These are phyloP conservation scores for Apamea monoglypha DNA, from an alignment of 2,888 invertebrate species.

Conservation along the genomic window DNA sequence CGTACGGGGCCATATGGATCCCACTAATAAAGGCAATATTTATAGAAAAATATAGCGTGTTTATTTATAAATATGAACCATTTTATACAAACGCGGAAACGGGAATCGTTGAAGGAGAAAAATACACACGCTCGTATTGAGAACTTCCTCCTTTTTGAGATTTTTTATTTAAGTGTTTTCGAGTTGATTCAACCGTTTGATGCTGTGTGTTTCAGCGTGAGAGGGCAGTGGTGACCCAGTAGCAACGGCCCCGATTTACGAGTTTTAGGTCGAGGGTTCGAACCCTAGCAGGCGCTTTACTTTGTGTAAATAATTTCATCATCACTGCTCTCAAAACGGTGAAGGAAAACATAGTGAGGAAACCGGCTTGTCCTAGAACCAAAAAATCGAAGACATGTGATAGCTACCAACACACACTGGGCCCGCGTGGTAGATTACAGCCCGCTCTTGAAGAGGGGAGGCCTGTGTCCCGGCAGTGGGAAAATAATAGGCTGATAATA, in stretches of 20 bases:
- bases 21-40: constrained; percentile 52
- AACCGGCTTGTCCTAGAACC: not conserved
- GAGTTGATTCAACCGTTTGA: constrained; percentile 38
- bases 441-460: not conserved
- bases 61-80: constrained; percentile 52
- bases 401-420: not conserved
- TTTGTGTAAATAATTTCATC: not conserved
- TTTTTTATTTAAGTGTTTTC: constrained; percentile 52
- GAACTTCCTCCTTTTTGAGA: constrained; percentile 47
- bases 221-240: not conserved
- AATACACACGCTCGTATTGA: constrained; percentile 50
- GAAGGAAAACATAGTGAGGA: not conserved
- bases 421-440: not conserved
- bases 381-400: not conserved
- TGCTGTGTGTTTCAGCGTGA: not conserved
- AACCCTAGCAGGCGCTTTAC: not conserved
- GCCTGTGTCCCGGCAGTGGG: not conserved
- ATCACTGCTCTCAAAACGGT: not conserved
- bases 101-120: constrained; percentile 31
- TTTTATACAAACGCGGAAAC: constrained; percentile 56
- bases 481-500: not conserved
- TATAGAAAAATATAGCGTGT: constrained; percentile 44
- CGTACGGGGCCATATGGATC: constrained; percentile 60
- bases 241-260: not conserved
- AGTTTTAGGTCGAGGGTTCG: not conserved